A percentile compares a stretch with the other conserved stretches of the same genome.
Evolutionary conservation across 1,140 invertebrate genomes (phyloP).

Genomic region (Caenorhabditis latens): DNA sequence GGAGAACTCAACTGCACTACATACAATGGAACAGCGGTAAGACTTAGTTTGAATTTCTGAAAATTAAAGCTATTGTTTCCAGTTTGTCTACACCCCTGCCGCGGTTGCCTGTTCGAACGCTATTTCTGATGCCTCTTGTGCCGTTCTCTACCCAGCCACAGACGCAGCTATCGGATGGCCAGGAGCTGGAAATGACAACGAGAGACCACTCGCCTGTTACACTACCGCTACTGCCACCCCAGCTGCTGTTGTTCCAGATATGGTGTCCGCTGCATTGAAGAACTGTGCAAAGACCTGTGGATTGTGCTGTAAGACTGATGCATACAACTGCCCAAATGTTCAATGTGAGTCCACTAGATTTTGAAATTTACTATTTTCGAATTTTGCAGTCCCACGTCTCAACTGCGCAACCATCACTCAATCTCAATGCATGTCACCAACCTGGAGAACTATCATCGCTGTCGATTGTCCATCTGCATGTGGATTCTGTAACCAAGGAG

Average conservation of each 20-base stretch:
- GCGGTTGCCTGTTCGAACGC: not conserved
- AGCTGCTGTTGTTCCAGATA: constrained; percentile 12
- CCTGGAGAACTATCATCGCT: constrained; percentile 56
- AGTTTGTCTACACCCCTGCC: not conserved
- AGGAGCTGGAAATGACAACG: constrained; percentile 3
- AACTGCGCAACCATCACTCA: constrained; percentile 53
- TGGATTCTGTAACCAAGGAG: constrained; percentile 57
- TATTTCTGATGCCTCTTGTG: not conserved
- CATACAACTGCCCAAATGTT: constrained; percentile 27
- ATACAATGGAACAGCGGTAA: not conserved
- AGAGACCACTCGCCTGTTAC: not conserved
- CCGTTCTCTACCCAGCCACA: not conserved
- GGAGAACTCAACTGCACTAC: constrained; percentile 16
- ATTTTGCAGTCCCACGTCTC: constrained; percentile 45
- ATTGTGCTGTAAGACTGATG: constrained; percentile 37
- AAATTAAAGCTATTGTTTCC: not conserved
- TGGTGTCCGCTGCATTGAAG: not conserved
- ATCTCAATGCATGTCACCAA: not conserved
- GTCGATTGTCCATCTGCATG: constrained; percentile 45
- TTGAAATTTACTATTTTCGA: not conserved
- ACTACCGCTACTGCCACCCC: not conserved
- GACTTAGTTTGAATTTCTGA: not conserved
- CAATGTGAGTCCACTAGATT: not conserved
- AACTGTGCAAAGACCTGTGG: constrained; percentile 26
- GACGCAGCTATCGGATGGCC: constrained; percentile 9